Evolutionary conservation across 2,113 vertebrate genomes (phyloP).

Genomic region (Stigmatopora argus): DNA sequence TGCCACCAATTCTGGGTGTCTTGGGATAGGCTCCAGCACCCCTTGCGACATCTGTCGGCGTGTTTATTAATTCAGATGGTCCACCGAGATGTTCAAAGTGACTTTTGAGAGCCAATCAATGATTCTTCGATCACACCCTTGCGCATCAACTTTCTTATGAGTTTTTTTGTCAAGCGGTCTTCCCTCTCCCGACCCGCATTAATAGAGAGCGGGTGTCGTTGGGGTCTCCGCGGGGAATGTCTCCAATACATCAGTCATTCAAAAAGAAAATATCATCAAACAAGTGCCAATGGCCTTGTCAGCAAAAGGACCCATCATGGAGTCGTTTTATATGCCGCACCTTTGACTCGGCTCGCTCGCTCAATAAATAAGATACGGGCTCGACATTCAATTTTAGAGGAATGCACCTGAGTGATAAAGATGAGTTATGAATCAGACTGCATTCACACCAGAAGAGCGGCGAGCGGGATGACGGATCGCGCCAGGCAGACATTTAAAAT

Average conservation of each 20-base stretch:
- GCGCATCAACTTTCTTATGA: background rate
- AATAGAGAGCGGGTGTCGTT: constrained; percentile 3
- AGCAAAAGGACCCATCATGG: constrained; percentile 55
- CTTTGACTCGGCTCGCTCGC: constrained; percentile 40
- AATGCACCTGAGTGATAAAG: constrained; percentile 48
- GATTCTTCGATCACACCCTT: background rate
- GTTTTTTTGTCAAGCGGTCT: background rate
- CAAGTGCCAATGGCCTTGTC: constrained; percentile 52
- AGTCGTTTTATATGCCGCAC: constrained; percentile 41
- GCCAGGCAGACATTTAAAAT: constrained; percentile 46
- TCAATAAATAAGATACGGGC: constrained; percentile 55
- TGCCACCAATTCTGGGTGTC: too few species aligned
- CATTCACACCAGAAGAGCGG: constrained; percentile 17
- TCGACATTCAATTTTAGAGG: constrained; percentile 52
- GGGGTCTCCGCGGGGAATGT: constrained; percentile 7
- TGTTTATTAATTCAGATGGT: background rate
- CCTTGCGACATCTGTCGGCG: too few species aligned
- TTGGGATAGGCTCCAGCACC: too few species aligned
- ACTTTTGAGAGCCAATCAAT: background rate
- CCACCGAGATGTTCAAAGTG: background rate
- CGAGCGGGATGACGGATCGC: constrained; percentile 33
- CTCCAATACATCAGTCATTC: constrained; percentile 54
- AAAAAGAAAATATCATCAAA: constrained; percentile 57
- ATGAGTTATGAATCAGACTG: constrained; percentile 54
- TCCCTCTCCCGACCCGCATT: background rate